phyloP scores from a whole-genome alignment of 2,888 invertebrate genomes.

The Galerucella calmariensis region DNA sequence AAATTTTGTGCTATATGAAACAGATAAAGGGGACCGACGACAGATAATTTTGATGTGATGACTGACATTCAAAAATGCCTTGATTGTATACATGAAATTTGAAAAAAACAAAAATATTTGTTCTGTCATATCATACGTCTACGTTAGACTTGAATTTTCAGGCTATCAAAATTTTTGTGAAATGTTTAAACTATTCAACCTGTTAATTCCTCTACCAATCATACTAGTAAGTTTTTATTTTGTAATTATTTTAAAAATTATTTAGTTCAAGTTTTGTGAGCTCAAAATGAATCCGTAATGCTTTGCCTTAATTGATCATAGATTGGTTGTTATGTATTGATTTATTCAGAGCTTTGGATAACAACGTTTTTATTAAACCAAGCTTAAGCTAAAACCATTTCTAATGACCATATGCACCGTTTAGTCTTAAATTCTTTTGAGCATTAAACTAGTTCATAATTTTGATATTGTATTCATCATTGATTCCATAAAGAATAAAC shows the following conservation, averaged over 20 bases:
- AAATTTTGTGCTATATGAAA: constrained; percentile 48
- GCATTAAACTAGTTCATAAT: too few species aligned
- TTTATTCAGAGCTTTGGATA: too few species aligned
- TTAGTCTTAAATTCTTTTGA: too few species aligned
- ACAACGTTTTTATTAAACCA: too few species aligned
- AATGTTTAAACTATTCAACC: constrained; percentile 7
- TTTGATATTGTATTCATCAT: too few species aligned
- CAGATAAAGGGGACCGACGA: constrained; percentile 43
- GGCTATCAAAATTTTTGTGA: constrained; percentile 27
- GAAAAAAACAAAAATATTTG: constrained; percentile 32
- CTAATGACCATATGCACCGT: too few species aligned
- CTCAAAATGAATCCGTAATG: too few species aligned
- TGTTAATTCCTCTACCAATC: constrained; percentile 1
- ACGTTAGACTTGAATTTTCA: constrained; percentile 30
- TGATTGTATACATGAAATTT: constrained; percentile 27
- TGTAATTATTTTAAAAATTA: neutral
- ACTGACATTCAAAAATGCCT: constrained; percentile 34
- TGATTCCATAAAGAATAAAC: too few species aligned
- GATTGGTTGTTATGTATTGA: too few species aligned
- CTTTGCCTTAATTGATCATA: too few species aligned
- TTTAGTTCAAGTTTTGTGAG: neutral
- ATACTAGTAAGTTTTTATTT: neutral
- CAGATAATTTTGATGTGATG: constrained; percentile 51
- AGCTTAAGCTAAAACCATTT: too few species aligned
- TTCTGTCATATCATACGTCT: constrained; percentile 9